Percentiles rank a stretch among this genome's conserved stretches.
phyloP scores from a whole-genome alignment of 2,113 vertebrate genomes.

The Colinus virginianus region DNA sequence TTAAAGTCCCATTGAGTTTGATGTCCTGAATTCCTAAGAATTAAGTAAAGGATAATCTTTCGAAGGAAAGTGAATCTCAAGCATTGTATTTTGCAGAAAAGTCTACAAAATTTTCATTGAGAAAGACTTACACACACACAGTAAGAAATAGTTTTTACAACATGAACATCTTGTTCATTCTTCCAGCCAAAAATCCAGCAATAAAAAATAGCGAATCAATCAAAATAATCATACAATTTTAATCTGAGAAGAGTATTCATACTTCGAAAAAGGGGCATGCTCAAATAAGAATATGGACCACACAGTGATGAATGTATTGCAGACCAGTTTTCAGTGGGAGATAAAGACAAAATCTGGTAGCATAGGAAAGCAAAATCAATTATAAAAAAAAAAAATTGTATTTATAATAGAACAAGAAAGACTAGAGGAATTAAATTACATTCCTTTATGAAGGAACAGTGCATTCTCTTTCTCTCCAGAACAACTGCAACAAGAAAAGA shows the following conservation, averaged over 20 bases:
- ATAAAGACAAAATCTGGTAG: not conserved
- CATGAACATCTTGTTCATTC: not conserved
- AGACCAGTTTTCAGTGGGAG: not conserved
- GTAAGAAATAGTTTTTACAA: not conserved
- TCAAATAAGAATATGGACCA: not conserved
- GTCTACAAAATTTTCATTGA: not conserved
- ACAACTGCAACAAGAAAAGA: not conserved
- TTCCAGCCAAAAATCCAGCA: not conserved
- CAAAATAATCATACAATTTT: not conserved
- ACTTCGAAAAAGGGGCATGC: not conserved
- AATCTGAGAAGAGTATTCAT: not conserved
- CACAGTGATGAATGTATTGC: not conserved
- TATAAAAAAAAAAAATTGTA: not conserved
- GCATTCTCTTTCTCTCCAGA: not conserved
- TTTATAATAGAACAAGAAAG: not conserved
- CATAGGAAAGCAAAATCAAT: not conserved
- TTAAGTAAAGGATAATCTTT: not conserved
- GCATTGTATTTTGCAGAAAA: not conserved
- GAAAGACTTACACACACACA: not conserved
- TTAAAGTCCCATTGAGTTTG: not conserved
- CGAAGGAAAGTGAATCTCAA: not conserved
- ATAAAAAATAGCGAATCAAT: not conserved
- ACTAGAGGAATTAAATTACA: not conserved
- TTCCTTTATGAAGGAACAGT: not conserved
- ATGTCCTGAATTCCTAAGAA: not conserved